These are phyloP conservation scores for Yponomeuta plumbellus DNA, from an alignment of 2,888 invertebrate genomes.

Conservation along the genomic window DNA sequence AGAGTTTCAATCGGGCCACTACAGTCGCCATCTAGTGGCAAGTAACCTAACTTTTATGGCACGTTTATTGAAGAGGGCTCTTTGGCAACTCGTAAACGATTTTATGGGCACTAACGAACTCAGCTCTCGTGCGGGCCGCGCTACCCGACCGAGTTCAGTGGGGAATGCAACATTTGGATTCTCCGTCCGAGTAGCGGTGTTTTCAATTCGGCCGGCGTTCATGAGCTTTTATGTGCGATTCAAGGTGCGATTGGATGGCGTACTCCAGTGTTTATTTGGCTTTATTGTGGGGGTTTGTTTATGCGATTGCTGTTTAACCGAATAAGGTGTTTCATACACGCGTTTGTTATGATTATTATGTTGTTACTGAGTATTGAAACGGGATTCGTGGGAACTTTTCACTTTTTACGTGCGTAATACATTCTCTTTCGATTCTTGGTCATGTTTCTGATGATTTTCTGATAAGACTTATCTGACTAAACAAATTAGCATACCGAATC, in stretches of 20 bases:
- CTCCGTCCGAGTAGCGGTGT: conserved; percentile 64
- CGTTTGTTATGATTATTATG: conserved; percentile 74
- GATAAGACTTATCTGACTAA: background rate
- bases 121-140: conserved; percentile 64
- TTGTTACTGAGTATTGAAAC: conserved; percentile 62
- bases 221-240: conserved; percentile 75
- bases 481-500: background rate
- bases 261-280: conserved; percentile 75
- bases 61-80: conserved; percentile 75
- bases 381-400: conserved; percentile 52
- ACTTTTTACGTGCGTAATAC: background rate
- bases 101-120: conserved; percentile 73
- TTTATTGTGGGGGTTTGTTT: conserved; percentile 77
- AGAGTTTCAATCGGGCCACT: conserved; percentile 67
- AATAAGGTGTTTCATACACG: conserved; percentile 71
- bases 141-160: conserved; percentile 70
- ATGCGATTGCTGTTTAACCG: conserved; percentile 76
- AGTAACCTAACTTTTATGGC: conserved; percentile 74
- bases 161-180: conserved; percentile 68
- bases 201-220: conserved; percentile 73
- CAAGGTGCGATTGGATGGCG: conserved; percentile 77
- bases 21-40: conserved; percentile 73
- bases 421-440: background rate
- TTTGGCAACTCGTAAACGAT: conserved; percentile 76
- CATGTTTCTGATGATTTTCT: background rate